These are phyloP conservation scores for Macaria notata DNA, from an alignment of 2,888 invertebrate genomes.

Conservation along the genomic window DNA sequence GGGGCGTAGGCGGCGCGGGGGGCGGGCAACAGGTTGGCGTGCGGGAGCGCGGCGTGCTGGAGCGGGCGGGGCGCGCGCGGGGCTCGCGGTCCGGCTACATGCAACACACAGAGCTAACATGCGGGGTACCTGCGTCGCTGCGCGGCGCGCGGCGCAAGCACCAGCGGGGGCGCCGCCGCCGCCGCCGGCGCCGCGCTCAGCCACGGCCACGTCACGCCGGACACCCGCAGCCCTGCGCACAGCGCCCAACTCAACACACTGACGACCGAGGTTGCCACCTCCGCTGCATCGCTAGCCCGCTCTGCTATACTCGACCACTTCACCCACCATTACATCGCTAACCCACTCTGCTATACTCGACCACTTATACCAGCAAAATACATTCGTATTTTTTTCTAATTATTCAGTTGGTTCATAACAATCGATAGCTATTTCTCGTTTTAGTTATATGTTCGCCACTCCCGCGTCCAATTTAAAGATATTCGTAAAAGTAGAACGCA, in stretches of 20 bases:
- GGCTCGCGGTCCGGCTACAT: constrained; percentile 87
- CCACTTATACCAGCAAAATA: no score
- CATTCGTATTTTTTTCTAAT: no score
- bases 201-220: constrained; percentile 90
- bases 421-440: no score
- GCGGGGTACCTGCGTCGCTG: constrained; percentile 87
- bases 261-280: constrained; percentile 15
- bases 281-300: background rate
- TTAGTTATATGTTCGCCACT: no score
- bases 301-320: no score
- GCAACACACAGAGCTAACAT: constrained; percentile 60
- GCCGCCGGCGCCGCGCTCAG: constrained; percentile 84
- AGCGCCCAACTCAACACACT: constrained; percentile 58
- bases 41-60: constrained; percentile 61
- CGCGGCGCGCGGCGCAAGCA: constrained; percentile 88
- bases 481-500: no score
- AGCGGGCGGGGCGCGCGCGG: constrained; percentile 83
- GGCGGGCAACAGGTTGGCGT: constrained; percentile 79
- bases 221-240: constrained; percentile 88
- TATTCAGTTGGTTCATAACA: no score
- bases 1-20: constrained; percentile 87
- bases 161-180: constrained; percentile 85
- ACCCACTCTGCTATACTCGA: no score
- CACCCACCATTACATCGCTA: no score
- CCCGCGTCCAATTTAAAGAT: no score